Evolutionary conservation across 2,113 vertebrate genomes (phyloP), one percentile per base, ranked within the genome.

Genomic region (Spermophilus dauricus): DNA sequence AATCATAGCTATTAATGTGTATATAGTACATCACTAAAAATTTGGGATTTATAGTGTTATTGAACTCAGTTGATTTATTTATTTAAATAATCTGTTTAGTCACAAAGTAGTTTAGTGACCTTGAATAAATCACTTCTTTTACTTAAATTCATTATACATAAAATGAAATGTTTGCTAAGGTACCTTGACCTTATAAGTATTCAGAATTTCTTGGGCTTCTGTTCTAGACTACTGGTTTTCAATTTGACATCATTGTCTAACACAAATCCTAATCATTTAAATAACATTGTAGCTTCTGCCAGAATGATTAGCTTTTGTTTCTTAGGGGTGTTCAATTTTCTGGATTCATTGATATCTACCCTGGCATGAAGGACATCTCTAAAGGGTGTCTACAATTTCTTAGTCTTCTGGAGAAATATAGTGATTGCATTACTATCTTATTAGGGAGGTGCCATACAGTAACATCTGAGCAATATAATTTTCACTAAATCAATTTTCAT

Each of bases 231-330:
- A 39, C 70, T 56, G 51, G 1, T 93, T 89, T 89, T 91, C n/a
- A 4, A 81, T 78, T 30, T 96, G 80, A 93, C 67, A 26, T 88
- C 24, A 76, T 73, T 97, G 53, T 78, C 20, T 93, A 97, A 82
- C 16, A 89, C 14, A 95, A 81, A 94, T 82, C 30, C 42, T 76
- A 72, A 34, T 65, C 4, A 72, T 72, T 89, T 82, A 65, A 72
- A 77, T 89, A 89, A 63, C 16, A 75, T 3, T 82, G 6, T 45
- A 77, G 39, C 0, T 82, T 88, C 3, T 70, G 6, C 63, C 39
- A 7, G 6, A 45, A 81, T 63, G 8, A 67, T 37, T 67, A 32
- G 12, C 61, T 92, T 94, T 92, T 92, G n/a, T 42, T 86, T 92
- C 24, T 51, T 78, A 72, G 24, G 1, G 58, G 16, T 30, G 6